Evolutionary conservation across 2,888 invertebrate species (phyloP), one percentile per base, ranked within the genome.

Genomic region (Phlogophora meticulosa): DNA sequence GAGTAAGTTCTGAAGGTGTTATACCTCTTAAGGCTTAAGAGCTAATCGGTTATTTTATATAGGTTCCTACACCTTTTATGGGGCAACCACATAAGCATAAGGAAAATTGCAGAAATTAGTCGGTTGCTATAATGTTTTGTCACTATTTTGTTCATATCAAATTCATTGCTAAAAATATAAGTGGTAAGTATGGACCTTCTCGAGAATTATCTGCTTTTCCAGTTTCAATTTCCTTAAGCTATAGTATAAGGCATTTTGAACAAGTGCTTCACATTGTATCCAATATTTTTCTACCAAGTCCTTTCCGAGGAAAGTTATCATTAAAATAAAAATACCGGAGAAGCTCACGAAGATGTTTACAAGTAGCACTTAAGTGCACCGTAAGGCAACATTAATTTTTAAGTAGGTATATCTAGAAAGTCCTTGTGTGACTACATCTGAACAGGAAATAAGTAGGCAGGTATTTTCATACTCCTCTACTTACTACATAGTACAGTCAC

Each of bases 361-460:
- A 73, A 63, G 78, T 69, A 76, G 46, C 66, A 69, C 61, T 75
- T 69, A 67, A 61, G 53, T 62, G 38, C 59, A 65, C 78, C 71
- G 68, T 69, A 64, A 64, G 65, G 24, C 63, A 67, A 71, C 69
- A 73, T 80, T 80, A 76, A 69, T 82, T 80, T 81, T 78, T 70
- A 81, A 76, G 80, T 82, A 71, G 71, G 48, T 68, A 79, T 76
- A 76, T 78, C 76, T 82, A 82, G 82, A 82, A 82, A 82, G 79
- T 82, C 79, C 83, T 79, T 82, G 72, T 66, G 52, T 48, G 70
- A 68, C 72, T 49, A 76, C 78, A 59, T 82, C 40, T 59, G 58
- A 82, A 82, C 81, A 77, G 82, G 81, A 80, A 77, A 82, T 81
- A 82, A 79, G 83, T 81, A 82, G 74, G 81, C 52, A 78, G 70